A percentile compares a stretch with the other conserved stretches of the same genome.
Conservation (phyloP, 1,140 invertebrate species). For the Orius insidiosus region DNA sequence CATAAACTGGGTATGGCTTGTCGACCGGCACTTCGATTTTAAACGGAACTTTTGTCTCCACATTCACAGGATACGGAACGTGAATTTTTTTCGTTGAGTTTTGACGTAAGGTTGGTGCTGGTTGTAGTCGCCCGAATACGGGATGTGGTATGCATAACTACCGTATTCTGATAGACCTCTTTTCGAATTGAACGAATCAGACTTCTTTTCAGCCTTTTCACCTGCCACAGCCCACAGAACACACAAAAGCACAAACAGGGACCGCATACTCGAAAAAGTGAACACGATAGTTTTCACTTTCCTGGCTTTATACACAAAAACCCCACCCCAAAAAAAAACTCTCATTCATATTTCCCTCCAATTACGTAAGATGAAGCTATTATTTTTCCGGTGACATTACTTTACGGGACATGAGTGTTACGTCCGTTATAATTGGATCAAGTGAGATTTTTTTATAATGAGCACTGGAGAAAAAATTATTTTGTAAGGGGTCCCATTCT, state of each 20-base stretch:
- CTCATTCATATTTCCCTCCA: no score
- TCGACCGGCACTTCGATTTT: conserved; percentile 39
- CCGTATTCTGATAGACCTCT: conserved; percentile 17
- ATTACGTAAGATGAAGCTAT: no score
- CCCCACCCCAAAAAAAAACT: no score
- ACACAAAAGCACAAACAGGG: no score
- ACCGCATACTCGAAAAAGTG: no score
- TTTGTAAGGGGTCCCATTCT: no score
- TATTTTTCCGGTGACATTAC: no score
- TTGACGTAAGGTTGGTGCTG: no score
- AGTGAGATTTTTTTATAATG: not conserved
- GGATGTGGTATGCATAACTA: conserved; percentile 1
- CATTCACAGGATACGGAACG: conserved; percentile 11
- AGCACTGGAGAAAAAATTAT: no score
- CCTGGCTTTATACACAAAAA: no score
- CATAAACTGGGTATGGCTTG: conserved; percentile 37
- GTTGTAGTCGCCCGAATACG: not conserved
- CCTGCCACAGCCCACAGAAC: not conserved
- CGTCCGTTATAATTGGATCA: not conserved
- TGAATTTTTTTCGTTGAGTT: conserved; percentile 33
- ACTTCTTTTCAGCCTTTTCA: conserved; percentile 2
- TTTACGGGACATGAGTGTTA: not conserved
- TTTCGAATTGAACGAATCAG: conserved; percentile 11
- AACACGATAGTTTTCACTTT: no score
- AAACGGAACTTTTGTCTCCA: conserved; percentile 12